These are phyloP conservation scores for Psylliodes chrysocephalus DNA, from an alignment of 2,888 invertebrate species.

Conservation along the genomic window DNA sequence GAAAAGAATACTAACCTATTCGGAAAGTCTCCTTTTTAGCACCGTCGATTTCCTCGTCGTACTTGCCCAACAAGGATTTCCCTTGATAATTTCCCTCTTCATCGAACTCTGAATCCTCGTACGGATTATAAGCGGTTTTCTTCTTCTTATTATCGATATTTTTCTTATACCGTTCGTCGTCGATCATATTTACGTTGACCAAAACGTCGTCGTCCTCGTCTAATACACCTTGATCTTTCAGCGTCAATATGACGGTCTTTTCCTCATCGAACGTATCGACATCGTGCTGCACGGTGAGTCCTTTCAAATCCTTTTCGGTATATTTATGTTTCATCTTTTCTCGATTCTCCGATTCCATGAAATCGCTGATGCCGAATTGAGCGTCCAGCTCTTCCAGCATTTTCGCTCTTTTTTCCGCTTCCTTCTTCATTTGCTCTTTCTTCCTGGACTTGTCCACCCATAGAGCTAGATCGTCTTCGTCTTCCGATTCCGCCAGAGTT, in stretches of 20 bases:
- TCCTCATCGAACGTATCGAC: constrained; percentile 78
- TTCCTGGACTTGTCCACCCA: constrained; percentile 89
- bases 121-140: constrained; percentile 86
- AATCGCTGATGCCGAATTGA: constrained; percentile 88
- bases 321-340: constrained; percentile 72
- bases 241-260: constrained; percentile 85
- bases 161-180: constrained; percentile 85
- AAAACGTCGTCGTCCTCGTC: constrained; percentile 85
- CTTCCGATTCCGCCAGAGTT: constrained; percentile 77
- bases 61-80: constrained; percentile 84
- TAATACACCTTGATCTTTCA: constrained; percentile 92
- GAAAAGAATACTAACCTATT: constrained; percentile 74
- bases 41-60: constrained; percentile 92
- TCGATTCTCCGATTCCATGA: constrained; percentile 82
- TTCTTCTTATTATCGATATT: constrained; percentile 87
- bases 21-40: constrained; percentile 76
- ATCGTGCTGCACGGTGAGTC: constrained; percentile 88
- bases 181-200: constrained; percentile 90
- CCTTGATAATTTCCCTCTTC: constrained; percentile 73
- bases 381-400: constrained; percentile 94
- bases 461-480: constrained; percentile 77
- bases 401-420: constrained; percentile 89
- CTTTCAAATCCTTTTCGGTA: constrained; percentile 76
- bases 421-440: constrained; percentile 80
- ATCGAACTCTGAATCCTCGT: constrained; percentile 82